A percentile compares a stretch with the other conserved stretches of the same genome.
phyloP scores from a whole-genome alignment of 2,888 invertebrate genomes.

The Limnephilus lunatus region DNA sequence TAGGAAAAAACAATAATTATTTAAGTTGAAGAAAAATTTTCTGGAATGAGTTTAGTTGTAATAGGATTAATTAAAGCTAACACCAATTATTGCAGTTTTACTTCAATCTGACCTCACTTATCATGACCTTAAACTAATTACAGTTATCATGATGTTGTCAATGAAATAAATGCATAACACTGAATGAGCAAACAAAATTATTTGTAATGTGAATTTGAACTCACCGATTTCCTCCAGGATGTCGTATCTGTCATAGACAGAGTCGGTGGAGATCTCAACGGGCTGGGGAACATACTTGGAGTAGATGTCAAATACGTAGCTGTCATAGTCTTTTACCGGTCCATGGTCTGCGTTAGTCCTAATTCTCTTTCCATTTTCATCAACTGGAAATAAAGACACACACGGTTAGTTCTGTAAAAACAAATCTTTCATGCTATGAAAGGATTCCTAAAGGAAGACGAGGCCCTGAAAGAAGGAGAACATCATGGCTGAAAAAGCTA shows the following conservation, averaged over 20 bases:
- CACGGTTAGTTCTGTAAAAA: not conserved
- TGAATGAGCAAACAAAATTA: not conserved
- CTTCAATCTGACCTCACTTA: not conserved
- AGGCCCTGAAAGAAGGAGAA: too few relatives aligned
- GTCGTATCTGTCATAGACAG: constrained; percentile 98
- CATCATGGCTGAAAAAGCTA: too few relatives aligned
- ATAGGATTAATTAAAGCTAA: not conserved
- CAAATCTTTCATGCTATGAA: not conserved
- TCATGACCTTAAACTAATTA: not conserved
- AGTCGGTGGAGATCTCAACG: constrained; percentile 95
- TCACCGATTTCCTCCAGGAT: constrained; percentile 98
- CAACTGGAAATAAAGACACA: constrained; percentile 74
- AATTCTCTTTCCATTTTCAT: constrained; percentile 92
- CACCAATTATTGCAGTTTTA: not conserved
- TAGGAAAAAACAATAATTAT: too few relatives aligned
- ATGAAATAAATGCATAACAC: too few relatives aligned
- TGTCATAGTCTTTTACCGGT: constrained; percentile 96
- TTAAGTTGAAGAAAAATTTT: too few relatives aligned
- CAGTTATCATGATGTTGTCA: not conserved
- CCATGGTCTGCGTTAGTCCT: constrained; percentile 93
- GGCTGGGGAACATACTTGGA: constrained; percentile 98
- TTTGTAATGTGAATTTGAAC: constrained; percentile 67
- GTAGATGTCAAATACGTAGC: constrained; percentile 98
- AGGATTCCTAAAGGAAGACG: too few relatives aligned
- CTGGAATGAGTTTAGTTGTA: not conserved